Evolutionary conservation across 1,140 invertebrate species (phyloP), one percentile per base, ranked within the genome.

Genomic region (Mylabris phalerata): DNA sequence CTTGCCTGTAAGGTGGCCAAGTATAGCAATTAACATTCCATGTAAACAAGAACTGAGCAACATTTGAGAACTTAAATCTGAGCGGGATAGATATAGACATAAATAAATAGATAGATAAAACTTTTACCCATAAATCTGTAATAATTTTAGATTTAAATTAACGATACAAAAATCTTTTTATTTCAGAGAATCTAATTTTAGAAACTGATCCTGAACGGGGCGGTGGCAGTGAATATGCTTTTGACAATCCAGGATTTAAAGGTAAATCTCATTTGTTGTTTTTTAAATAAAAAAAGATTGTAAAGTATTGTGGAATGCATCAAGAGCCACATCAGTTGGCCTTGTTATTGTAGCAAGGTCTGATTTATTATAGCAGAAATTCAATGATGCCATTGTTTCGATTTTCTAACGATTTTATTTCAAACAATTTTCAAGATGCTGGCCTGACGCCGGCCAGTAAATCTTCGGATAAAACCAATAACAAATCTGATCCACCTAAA

Each of bases 221-320:
- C 2, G 32, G 4, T 2, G 85, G 85, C 55, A 82, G 84, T 62
- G 82, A 85, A 46, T 90, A 84, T 67, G 87, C 87, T 0, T 90
- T 88, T 70, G 88, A 90, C 73, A 90, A 90, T 77, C 86, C 86
- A 11, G 87, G 86, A 44, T 90, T 89, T 77, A 82, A 83, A 73
- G 81, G 82, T 77, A 68, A 32, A 5, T 32, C 32, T 4, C 4
- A 32, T 32, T 71, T 45, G 13, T 46, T 19, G 58, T 65, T 49
- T 48, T 48, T 0, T 25, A 38, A n/a, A 47, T 46, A 24, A 55
- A 19, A 44, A 24, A 19, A 9, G 9, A 47, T 26, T 19, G 19
- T 47, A 47, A 19, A 19, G 19, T 19, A 45, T 49, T 24, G 25
- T 13, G 39, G 48, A 57, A 42, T 57, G 41, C 48, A 26, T 39